Percentiles rank a stretch among this genome's conserved stretches.
Conservation (phyloP, 2,113 vertebrate species). For the Picathartes gymnocephalus region DNA sequence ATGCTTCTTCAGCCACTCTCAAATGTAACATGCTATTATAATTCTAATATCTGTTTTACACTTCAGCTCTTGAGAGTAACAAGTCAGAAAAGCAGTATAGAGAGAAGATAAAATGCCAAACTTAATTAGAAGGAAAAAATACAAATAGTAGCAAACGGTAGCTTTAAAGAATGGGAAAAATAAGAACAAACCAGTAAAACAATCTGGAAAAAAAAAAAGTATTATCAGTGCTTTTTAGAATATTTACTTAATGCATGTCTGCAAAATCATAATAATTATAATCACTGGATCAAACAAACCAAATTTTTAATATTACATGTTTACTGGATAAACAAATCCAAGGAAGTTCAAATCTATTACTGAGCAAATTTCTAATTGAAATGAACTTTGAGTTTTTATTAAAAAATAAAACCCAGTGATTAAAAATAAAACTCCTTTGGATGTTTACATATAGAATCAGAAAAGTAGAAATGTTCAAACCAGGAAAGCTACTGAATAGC, state of each 20-base stretch:
- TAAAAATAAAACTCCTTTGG: neutral
- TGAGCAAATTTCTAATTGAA: neutral
- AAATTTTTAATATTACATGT: neutral
- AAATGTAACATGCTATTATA: neutral
- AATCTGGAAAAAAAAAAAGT: neutral
- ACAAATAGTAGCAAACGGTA: neutral
- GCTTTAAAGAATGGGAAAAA: neutral
- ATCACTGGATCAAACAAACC: neutral
- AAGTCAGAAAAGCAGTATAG: conserved; percentile 59
- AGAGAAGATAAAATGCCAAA: conserved; percentile 19
- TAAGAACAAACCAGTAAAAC: neutral
- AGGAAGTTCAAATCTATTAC: neutral
- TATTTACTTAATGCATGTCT: neutral
- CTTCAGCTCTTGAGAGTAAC: neutral
- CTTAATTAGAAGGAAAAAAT: conserved; percentile 69
- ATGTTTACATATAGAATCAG: neutral
- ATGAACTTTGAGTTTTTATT: neutral
- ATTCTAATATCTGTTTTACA: neutral
- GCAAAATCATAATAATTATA: neutral
- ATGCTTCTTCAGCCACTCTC: neutral
- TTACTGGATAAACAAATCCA: neutral
- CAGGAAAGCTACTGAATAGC: neutral
- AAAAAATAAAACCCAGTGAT: neutral
- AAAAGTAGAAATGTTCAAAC: neutral
- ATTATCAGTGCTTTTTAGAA: neutral